Base-by-base conservation (phyloP, 2,888 invertebrate genomes). In the Parnassius glacialis region DNA sequence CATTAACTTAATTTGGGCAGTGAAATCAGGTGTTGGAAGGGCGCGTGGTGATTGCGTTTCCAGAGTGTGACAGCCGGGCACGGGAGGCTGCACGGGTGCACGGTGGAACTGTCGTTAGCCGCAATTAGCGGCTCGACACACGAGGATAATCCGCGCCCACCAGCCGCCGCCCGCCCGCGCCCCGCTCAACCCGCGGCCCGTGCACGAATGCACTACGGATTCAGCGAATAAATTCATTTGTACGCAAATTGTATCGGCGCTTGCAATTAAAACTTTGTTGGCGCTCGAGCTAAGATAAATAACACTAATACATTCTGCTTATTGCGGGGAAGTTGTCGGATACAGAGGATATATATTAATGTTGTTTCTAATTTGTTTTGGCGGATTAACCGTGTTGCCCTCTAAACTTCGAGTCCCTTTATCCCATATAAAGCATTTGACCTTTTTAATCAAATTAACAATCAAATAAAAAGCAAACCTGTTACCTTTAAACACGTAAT, bases 261-360 rank as follows among this genome's bases (percentile, higher is more conserved):
- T 89, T 85, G 90, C 90, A 91, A 91, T 91, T 90, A 91, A 91
- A 91, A 91, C 90, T 91, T 91, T 90, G 90, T 84, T 90, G 85
- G 84, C 84, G 87, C 87, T 84, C 83, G 45, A 84, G 87, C 85
- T 86, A 90, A 90, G 90, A 91, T 91, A 90, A 91, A 91, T 90
- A 91, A 90, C 88, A 84, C 89, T 90, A 90, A 90, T 91, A 90
- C 87, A 88, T 91, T 90, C 83, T 86, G 88, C 88, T 90, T 91
- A 91, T 90, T 90, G 86, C 84, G 84, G 85, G 71, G 76, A 89
- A 90, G 83, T 90, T 89, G 81, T 78, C 82, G 85, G 85, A 87
- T 87, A 85, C 85, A 84, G 81, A 83, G 87, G 85, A 89, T 90
- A 87, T 90, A 87, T 90, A 90, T 90, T 87, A 88, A 90, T 87